phyloP scores from a whole-genome alignment of 2,888 invertebrate genomes.

The Acheta domesticus region DNA sequence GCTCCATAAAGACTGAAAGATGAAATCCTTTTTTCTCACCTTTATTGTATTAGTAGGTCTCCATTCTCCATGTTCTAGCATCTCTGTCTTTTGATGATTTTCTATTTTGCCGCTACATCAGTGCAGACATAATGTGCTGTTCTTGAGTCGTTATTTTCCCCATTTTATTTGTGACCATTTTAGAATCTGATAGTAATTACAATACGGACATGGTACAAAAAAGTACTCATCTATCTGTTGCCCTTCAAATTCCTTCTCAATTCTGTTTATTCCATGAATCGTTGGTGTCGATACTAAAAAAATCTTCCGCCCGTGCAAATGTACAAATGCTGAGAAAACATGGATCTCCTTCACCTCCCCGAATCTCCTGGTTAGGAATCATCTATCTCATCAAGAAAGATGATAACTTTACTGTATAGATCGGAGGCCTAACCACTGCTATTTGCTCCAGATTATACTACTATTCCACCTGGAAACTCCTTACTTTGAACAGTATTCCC shows the following conservation, averaged over 20 bases:
- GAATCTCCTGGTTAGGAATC: constrained; percentile 22
- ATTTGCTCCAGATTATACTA: constrained; percentile 20
- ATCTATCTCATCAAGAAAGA: constrained; percentile 21
- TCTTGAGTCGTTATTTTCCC: constrained; percentile 20
- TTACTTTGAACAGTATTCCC: constrained; percentile 22
- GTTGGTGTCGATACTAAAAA: constrained; percentile 23
- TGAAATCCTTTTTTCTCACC: background rate
- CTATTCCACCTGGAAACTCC: background rate
- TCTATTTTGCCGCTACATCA: constrained; percentile 10
- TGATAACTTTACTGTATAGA: constrained; percentile 19
- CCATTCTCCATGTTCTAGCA: constrained; percentile 12
- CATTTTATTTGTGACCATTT: constrained; percentile 25
- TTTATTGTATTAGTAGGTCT: background rate
- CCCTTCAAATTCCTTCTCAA: constrained; percentile 24
- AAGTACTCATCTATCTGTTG: constrained; percentile 21
- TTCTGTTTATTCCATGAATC: constrained; percentile 25
- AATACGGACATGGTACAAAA: constrained; percentile 22
- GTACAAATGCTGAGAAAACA: background rate
- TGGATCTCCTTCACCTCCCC: background rate
- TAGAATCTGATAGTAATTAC: constrained; percentile 18
- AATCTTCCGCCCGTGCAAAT: background rate
- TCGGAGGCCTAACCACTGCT: background rate
- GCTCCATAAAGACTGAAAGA: constrained; percentile 20
- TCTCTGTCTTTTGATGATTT: constrained; percentile 21
- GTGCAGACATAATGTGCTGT: constrained; percentile 20